phyloP scores from a whole-genome alignment of 1,140 invertebrate species.

The Brevipalpus yothersi region DNA sequence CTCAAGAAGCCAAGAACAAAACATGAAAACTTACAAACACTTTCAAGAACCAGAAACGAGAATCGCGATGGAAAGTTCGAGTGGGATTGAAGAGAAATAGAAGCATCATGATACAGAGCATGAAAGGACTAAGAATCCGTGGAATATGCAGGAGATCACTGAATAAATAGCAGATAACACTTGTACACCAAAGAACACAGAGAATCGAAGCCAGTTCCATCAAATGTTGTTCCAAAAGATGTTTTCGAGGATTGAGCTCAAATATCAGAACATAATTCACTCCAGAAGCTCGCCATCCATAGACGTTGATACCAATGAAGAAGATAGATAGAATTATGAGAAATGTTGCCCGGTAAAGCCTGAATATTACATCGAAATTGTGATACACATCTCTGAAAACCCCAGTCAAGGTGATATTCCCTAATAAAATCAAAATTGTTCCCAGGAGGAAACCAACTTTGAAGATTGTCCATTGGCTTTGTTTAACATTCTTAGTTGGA shows the following conservation, averaged over 20 bases:
- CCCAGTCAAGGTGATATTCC: slow-evolving; percentile 52
- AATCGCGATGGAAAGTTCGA: slow-evolving; percentile 71
- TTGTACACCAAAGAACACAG: slow-evolving; percentile 78
- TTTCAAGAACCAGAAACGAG: slow-evolving; percentile 36
- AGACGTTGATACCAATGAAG: slow-evolving; percentile 83
- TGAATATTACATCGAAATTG: slow-evolving; percentile 49
- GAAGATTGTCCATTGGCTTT: slow-evolving; percentile 89
- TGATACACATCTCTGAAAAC: slow-evolving; percentile 21
- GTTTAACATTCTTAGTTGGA: slow-evolving; percentile 74
- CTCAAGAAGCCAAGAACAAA: neutral
- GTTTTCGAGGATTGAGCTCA: slow-evolving; percentile 88
- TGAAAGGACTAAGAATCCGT: slow-evolving; percentile 65
- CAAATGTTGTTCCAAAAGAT: slow-evolving; percentile 75
- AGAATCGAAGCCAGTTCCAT: slow-evolving; percentile 87
- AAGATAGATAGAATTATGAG: slow-evolving; percentile 82
- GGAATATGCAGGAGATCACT: slow-evolving; percentile 58
- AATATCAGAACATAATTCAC: slow-evolving; percentile 99
- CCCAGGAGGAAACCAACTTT: slow-evolving; percentile 66
- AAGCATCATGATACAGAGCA: slow-evolving; percentile 59
- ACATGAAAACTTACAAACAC: slow-evolving; percentile 23
- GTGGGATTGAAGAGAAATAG: slow-evolving; percentile 75
- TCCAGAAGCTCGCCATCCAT: slow-evolving; percentile 92
- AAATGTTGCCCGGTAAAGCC: slow-evolving; percentile 73
- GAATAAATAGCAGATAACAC: slow-evolving; percentile 43
- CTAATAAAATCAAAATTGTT: slow-evolving; percentile 64